Evolutionary conservation across 2,797 vertebrate genomes (phyloP).

Genomic region (Spinus olivaceus): DNA sequence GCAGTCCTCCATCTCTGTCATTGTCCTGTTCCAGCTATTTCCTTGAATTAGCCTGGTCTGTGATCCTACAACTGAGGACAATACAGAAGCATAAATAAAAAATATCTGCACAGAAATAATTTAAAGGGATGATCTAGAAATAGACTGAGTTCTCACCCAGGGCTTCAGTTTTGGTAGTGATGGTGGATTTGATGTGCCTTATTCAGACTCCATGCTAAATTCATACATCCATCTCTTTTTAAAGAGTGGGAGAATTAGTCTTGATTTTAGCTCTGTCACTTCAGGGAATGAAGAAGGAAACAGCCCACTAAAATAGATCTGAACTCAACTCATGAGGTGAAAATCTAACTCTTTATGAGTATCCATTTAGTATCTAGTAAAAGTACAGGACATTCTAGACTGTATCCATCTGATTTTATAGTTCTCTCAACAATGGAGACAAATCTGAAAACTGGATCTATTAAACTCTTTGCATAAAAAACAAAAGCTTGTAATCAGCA

Average conservation of each 20-base stretch:
- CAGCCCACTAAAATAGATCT: slow-evolving; percentile 25
- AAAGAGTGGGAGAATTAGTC: slow-evolving; percentile 40
- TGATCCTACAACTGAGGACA: not conserved
- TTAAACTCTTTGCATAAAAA: slow-evolving; percentile 31
- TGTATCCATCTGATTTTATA: slow-evolving; percentile 20
- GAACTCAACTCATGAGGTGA: not conserved
- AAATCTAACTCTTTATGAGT: slow-evolving; percentile 3
- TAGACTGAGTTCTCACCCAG: not conserved
- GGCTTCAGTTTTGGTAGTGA: not conserved
- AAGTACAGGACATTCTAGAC: slow-evolving; percentile 22
- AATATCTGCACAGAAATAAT: not conserved
- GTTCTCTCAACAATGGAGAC: not conserved
- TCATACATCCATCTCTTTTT: slow-evolving; percentile 10
- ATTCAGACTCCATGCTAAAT: not conserved
- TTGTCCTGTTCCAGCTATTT: not conserved
- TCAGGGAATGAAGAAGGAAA: slow-evolving; percentile 10
- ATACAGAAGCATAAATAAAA: not conserved
- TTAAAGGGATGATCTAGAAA: slow-evolving; percentile 4
- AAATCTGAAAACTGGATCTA: slow-evolving; percentile 27
- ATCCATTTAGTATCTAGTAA: slow-evolving; percentile 4
- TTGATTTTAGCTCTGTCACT: slow-evolving; percentile 5
- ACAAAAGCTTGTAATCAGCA: slow-evolving; percentile 49
- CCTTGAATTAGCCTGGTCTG: not conserved
- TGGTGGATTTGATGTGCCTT: slow-evolving; percentile 3
- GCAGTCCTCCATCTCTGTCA: not conserved